Percentiles rank a stretch among this genome's conserved stretches.
Evolutionary conservation across 2,113 vertebrate species (phyloP).

Genomic region (Eolophus roseicapilla): DNA sequence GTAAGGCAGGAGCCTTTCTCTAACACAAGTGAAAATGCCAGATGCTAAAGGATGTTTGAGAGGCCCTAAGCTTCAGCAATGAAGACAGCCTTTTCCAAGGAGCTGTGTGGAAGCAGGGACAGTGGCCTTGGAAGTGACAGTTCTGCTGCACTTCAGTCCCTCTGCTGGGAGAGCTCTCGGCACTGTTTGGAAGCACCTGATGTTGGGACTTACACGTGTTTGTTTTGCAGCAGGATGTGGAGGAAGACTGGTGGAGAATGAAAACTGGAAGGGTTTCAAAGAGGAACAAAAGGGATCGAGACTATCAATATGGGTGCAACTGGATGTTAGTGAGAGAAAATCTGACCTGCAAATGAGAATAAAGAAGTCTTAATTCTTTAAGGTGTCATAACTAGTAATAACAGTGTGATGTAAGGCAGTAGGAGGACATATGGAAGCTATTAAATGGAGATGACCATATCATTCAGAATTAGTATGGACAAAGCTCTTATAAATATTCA

Average conservation of each 20-base stretch:
- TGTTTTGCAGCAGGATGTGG: not conserved
- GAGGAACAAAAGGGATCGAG: not conserved
- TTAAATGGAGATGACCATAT: not conserved
- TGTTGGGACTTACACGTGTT: rapidly evolving
- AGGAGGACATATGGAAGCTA: not conserved
- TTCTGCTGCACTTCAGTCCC: not conserved
- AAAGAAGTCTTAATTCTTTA: not conserved
- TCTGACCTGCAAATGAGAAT: not conserved
- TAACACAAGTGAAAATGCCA: not conserved
- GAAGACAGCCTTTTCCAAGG: not conserved
- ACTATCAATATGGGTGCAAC: rapidly evolving
- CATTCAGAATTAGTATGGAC: not conserved
- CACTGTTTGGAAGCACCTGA: not conserved
- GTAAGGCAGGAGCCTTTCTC: not conserved
- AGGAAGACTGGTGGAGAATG: not conserved
- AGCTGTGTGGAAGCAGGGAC: not conserved
- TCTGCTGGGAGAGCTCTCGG: not conserved
- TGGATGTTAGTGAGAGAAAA: not conserved
- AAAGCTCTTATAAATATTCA: not conserved
- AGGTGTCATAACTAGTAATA: not conserved
- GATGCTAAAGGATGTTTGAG: not conserved
- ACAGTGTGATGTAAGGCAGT: not conserved
- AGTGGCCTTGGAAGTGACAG: not conserved
- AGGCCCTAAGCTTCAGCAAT: not conserved
- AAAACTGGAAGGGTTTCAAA: not conserved